Percentiles rank a stretch among this genome's conserved stretches.
These are phyloP conservation scores for Rynchops niger DNA, from an alignment of 2,113 vertebrate species.

Conservation along the genomic window DNA sequence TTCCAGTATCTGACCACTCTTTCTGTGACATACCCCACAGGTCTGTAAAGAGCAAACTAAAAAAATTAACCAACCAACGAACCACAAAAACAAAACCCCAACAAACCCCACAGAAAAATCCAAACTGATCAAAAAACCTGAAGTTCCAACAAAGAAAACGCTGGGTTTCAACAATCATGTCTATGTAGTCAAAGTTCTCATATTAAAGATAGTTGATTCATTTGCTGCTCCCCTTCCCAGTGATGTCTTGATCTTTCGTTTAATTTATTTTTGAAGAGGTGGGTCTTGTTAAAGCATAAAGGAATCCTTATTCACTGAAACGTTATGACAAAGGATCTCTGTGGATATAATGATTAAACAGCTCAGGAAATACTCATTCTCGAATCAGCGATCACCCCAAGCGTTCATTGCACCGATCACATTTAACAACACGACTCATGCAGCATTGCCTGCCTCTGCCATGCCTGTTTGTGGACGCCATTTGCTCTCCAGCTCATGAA, in stretches of 20 bases:
- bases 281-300: background rate
- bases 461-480: background rate
- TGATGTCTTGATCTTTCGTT: background rate
- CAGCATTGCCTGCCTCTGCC: background rate
- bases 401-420: background rate
- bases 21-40: too few species aligned
- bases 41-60: background rate
- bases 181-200: background rate
- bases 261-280: background rate
- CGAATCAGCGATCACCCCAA: rapidly evolving
- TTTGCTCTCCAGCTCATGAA: background rate
- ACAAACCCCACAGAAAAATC: background rate
- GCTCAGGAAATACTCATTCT: background rate
- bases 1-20: too few species aligned
- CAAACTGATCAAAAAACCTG: background rate
- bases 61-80: background rate
- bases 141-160: background rate
- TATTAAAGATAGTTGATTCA: background rate
- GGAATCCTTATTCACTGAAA: background rate
- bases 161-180: background rate
- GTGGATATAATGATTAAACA: background rate
- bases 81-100: background rate
- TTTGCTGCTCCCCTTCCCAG: background rate
- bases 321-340: background rate
- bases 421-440: background rate